Conservation (phyloP, 2,888 invertebrate species). For the Cotesia congregata region DNA sequence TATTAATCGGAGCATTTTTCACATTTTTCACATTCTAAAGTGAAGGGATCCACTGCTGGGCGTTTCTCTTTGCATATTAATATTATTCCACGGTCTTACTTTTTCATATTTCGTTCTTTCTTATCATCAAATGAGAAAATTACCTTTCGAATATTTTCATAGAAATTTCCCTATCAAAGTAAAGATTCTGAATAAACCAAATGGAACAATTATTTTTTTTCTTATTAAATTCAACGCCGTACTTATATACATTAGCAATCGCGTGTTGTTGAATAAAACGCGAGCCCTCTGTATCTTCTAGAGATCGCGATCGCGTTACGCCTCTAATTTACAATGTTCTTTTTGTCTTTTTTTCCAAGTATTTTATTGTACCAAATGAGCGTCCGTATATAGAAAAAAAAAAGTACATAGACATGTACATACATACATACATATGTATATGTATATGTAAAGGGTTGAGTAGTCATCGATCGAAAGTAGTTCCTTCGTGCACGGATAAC, state of each 20-base stretch:
- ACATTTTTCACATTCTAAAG: slow-evolving; percentile 49
- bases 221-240: not conserved
- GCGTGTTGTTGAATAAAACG: slow-evolving; percentile 38
- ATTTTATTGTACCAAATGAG: slow-evolving; percentile 2
- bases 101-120: slow-evolving; percentile 27
- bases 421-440: not conserved
- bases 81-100: slow-evolving; percentile 39
- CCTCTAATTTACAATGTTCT: slow-evolving; percentile 41
- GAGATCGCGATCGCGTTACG: slow-evolving; percentile 42
- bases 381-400: not conserved
- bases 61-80: slow-evolving; percentile 54
- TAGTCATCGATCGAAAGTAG: slow-evolving; percentile 24
- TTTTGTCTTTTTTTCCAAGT: slow-evolving; percentile 11
- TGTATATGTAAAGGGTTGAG: slow-evolving; percentile 29
- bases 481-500: slow-evolving; percentile 53
- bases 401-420: not conserved
- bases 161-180: not conserved
- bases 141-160: not conserved
- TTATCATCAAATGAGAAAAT: slow-evolving; percentile 22
- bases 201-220: slow-evolving; percentile 34
- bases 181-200: not conserved
- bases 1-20: slow-evolving; percentile 61
- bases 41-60: slow-evolving; percentile 53
- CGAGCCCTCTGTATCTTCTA: slow-evolving; percentile 4
- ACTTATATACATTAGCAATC: slow-evolving; percentile 31